Conservation (phyloP, 2,113 vertebrate species). For the Aspiorhynchus laticeps region DNA sequence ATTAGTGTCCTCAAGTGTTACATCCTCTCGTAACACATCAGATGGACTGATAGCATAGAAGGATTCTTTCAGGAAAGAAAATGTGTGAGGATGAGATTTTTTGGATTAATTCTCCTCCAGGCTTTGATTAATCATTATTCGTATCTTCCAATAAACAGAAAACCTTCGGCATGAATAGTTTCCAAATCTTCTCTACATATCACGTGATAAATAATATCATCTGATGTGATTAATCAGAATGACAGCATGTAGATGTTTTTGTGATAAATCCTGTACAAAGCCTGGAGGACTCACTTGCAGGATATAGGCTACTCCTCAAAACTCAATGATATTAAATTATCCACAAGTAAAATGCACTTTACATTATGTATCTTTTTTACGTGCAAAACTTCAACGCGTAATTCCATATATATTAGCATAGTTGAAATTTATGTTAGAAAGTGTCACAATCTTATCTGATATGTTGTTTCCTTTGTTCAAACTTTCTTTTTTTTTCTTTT, state of each 20-base stretch:
- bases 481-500: neutral
- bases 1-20: slow-evolving; percentile 84
- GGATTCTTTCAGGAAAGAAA: neutral
- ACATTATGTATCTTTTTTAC: neutral
- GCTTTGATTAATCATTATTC: neutral
- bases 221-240: slow-evolving; percentile 20
- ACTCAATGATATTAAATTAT: neutral
- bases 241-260: slow-evolving; percentile 34
- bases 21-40: slow-evolving; percentile 56
- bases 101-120: neutral
- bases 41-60: neutral
- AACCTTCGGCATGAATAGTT: neutral
- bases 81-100: neutral
- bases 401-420: neutral
- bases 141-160: slow-evolving; percentile 16
- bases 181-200: neutral
- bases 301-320: neutral
- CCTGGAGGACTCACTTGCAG: neutral
- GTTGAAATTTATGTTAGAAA: neutral
- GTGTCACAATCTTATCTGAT: neutral
- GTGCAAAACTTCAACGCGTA: neutral
- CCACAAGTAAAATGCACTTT: neutral
- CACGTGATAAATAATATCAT: slow-evolving; percentile 18
- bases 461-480: slow-evolving; percentile 20
- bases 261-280: slow-evolving; percentile 2